Conservation (phyloP, 2,888 invertebrate genomes). For the Ptilodon capucinus region DNA sequence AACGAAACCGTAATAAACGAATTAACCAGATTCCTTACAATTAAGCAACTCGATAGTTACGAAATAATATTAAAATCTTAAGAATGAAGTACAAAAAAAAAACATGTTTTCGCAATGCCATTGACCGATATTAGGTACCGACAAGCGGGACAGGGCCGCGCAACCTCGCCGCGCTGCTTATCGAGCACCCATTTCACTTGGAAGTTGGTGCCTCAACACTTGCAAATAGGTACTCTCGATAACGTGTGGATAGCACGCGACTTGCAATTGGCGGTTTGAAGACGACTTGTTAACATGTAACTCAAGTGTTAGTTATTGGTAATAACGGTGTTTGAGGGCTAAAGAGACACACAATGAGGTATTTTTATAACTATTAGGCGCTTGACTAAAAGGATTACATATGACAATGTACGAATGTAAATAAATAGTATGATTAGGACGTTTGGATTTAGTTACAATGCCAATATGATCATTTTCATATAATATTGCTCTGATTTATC, state of each 20-base stretch:
- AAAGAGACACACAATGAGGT: no score
- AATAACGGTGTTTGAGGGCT: no score
- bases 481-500: no score
- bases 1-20: no score
- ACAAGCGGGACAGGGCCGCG: background rate
- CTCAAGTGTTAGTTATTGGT: background rate
- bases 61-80: background rate
- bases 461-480: no score
- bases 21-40: background rate
- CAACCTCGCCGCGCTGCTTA: background rate
- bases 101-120: background rate
- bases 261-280: background rate
- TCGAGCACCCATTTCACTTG: background rate
- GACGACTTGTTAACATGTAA: background rate
- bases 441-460: no score
- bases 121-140: background rate
- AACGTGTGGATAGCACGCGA: background rate
- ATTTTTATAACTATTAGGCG: no score
- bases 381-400: no score
- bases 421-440: no score
- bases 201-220: background rate
- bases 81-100: background rate
- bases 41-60: background rate
- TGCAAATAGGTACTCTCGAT: no score
- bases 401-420: no score